phyloP scores from a whole-genome alignment of 2,113 vertebrate species.

The Esox niger region DNA sequence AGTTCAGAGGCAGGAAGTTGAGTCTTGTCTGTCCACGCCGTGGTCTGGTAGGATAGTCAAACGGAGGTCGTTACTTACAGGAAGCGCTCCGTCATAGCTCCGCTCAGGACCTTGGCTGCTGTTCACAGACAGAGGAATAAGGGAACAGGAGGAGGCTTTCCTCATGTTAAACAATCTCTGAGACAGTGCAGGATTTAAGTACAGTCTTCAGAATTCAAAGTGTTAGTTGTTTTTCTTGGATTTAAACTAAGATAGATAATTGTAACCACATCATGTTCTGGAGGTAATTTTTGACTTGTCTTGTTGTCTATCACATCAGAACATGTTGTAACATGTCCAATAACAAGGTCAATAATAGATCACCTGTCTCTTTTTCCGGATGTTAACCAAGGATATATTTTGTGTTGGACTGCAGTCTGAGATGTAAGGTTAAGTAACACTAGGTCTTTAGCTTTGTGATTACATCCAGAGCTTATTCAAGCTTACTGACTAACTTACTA shows the following conservation, averaged over 20 bases:
- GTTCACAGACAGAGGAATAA: conserved; percentile 36
- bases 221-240: background rate
- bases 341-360: background rate
- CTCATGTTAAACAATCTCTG: background rate
- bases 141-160: background rate
- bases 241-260: background rate
- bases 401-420: conserved; percentile 45
- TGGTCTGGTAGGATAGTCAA: conserved; percentile 52
- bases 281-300: too few species aligned
- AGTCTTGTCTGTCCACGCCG: conserved; percentile 63
- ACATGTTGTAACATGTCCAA: too few species aligned
- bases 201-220: background rate
- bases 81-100: conserved; percentile 67
- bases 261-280: conserved; percentile 1
- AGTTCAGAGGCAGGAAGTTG: conserved; percentile 73
- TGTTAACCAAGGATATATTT: conserved; percentile 22
- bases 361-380: conserved; percentile 4
- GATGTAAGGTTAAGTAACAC: conserved; percentile 34
- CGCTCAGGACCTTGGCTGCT: conserved; percentile 52
- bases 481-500: conserved; percentile 9
- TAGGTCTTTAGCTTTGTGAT: conserved; percentile 42
- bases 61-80: conserved; percentile 49
- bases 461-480: conserved; percentile 18
- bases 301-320: too few species aligned
- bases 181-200: conserved; percentile 10